These are phyloP conservation scores for Melanophora roralis DNA, from an alignment of 2,888 invertebrate genomes.

Conservation along the genomic window DNA sequence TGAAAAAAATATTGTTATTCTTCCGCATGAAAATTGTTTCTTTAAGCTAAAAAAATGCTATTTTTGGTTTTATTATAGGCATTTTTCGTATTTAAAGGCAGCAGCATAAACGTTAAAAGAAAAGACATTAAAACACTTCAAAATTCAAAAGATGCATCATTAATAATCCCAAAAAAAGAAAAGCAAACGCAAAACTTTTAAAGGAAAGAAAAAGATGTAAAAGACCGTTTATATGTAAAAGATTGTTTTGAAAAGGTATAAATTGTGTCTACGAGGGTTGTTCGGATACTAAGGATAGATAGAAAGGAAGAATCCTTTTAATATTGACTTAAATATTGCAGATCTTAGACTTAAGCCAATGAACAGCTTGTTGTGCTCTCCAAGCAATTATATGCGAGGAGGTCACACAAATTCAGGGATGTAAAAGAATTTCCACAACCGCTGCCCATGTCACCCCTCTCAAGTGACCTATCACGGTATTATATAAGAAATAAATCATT, in stretches of 20 bases:
- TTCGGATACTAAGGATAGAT: too few relatives aligned
- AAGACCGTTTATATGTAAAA: constrained; percentile 20
- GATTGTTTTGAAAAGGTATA: constrained; percentile 26
- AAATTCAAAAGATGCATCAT: constrained; percentile 17
- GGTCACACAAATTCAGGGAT: too few relatives aligned
- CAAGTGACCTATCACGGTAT: too few relatives aligned
- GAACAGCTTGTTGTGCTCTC: too few relatives aligned
- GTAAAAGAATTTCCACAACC: too few relatives aligned
- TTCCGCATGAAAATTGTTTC: constrained; percentile 45
- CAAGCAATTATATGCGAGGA: too few relatives aligned
- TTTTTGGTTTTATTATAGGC: constrained; percentile 3
- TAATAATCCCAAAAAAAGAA: not conserved
- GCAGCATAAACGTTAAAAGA: not conserved
- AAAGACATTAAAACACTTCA: not conserved
- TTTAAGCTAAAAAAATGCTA: not conserved
- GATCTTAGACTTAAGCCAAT: too few relatives aligned
- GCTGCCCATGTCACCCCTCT: too few relatives aligned
- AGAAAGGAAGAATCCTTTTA: too few relatives aligned
- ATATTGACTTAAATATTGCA: too few relatives aligned
- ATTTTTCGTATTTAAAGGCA: not conserved
- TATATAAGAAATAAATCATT: too few relatives aligned
- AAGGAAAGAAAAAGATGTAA: constrained; percentile 6
- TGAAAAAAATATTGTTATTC: constrained; percentile 7
- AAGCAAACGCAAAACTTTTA: not conserved
- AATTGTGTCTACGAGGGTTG: not conserved